Base-by-base conservation (phyloP, 2,113 vertebrate species). In the Melanerpes formicivorus region DNA sequence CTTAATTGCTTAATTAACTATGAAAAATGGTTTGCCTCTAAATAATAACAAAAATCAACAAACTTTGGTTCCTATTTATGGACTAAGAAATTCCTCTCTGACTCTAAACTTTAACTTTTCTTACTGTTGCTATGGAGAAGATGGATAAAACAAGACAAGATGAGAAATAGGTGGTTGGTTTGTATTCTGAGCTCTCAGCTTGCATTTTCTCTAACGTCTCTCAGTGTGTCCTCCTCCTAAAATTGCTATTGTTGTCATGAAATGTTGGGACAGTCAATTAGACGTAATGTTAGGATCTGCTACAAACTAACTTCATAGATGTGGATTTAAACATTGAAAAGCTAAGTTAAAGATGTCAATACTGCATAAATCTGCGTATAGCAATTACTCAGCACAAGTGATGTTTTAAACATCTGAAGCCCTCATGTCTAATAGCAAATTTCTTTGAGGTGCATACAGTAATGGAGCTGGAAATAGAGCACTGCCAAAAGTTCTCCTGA, bases 1-100 rank as follows among this genome's bases (percentile, higher is more conserved):
- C 83, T 25, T 94, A 87, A 83, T 84, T 94, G 89, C 95, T 97
- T 95, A 92, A 94, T 96, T 94, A 96, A 93, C 94, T 83, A 75
- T 88, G 87, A 93, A 96, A 97, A 98, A 98, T 97, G 97, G 97
- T 98, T 98, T 97, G 97, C 97, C 96, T 97, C 95, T 97, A 88
- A 95, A 79, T 65, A 89, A 88, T 72, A 96, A 93, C 84, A 91
- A 90, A 90, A 80, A 37, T 69, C 96, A 73, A 83, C 67, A 87
- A 92, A 87, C 90, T 94, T 87, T 63, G n/a, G 55, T 90, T 94
- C 85, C 50, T 96, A 7, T 78, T 78, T 90, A 34, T 40, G 95
- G 90, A 90, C 93, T 75, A 95, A 97, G 95, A 95, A 77, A 92
- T 97, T 95, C 80, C 56, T 96, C 77, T 96, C 92, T 96, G 86